Evolutionary conservation across 2,113 vertebrate genomes (phyloP), one percentile per base, ranked within the genome.

Genomic region (Dipodomys ordii): DNA sequence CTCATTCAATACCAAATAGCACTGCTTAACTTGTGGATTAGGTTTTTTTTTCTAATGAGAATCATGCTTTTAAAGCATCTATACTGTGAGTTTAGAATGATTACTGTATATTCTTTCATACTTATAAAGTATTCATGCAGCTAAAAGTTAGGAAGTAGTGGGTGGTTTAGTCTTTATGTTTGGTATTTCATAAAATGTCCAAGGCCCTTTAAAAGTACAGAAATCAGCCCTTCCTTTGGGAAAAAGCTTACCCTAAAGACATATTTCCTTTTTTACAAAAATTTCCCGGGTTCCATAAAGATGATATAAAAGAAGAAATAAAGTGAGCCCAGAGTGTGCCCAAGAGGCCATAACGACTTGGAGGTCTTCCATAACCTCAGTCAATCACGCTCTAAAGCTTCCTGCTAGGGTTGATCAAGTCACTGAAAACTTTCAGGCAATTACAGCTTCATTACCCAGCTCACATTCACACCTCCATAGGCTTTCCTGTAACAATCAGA

Each of bases 231-330:
- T 53, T 94, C 77, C 69, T 81, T 76, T 69, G 82, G 67, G 35
- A 69, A 7, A 79, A 84, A 93, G 15, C 60, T 91, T 88, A 65
- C 27, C 67, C 28, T 9, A 71, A 80, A 86, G 46, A 95, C 15
- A 60, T 86, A 69, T 53, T 91, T 90, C 79, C 69, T 91, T 85
- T 83, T 74, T 49, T 78, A 5, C 0, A 72, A 77, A 62, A 20
- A 11, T 80, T 82, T 10, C 80, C 62, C 39, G 18, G 72, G 73
- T 83, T 76, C 71, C 86, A 87, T 44, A 89, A 92, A 92, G 71
- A 88, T 73, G 8, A 62, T 72, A 86, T 81, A 87, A 96, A 87
- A 95, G 44, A 67, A 94, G 39, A 95, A 95, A 96, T 94, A 80
- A 57, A 95, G 82, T 32, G 64, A 96, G 44, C 25, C 81, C 81